Evolutionary conservation across 2,797 vertebrate species (phyloP).

Genomic region (Tapirus indicus): DNA sequence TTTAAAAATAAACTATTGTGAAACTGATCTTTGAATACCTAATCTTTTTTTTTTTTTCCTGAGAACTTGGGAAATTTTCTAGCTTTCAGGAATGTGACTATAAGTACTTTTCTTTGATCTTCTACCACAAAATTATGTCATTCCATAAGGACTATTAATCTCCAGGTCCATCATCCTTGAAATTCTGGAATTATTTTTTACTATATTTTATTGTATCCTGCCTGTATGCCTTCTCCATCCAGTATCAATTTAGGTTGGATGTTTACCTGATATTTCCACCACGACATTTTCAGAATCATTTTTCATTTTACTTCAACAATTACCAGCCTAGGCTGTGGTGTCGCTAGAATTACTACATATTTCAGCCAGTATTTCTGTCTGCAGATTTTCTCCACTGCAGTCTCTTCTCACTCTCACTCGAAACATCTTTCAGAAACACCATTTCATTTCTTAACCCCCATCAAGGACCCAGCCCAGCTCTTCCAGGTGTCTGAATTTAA

Average conservation of each 20-base stretch:
- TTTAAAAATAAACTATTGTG: not conserved
- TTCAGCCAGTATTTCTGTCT: not conserved
- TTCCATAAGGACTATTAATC: not conserved
- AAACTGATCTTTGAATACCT: not conserved
- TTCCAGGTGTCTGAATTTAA: not conserved
- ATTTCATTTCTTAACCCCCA: not conserved
- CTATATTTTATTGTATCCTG: not conserved
- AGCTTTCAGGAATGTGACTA: not conserved
- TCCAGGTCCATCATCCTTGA: not conserved
- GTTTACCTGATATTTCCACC: not conserved
- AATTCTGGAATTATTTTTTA: slow-evolving; percentile 2
- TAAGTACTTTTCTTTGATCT: not conserved
- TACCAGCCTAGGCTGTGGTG: not conserved
- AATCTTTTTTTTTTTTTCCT: not conserved
- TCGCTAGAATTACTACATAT: not conserved
- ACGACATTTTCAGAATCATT: not conserved
- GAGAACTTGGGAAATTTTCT: not conserved
- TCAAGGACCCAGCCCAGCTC: not conserved
- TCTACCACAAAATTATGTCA: not conserved
- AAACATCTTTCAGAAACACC: not conserved
- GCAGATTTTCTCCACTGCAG: not conserved
- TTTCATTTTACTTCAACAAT: not conserved
- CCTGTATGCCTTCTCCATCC: not conserved
- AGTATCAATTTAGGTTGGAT: not conserved
- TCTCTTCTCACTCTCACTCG: not conserved